A percentile compares a stretch with the other conserved stretches of the same genome.
These are phyloP conservation scores for Diabrotica undecimpunctata DNA, from an alignment of 1,140 invertebrate genomes.

Conservation along the genomic window DNA sequence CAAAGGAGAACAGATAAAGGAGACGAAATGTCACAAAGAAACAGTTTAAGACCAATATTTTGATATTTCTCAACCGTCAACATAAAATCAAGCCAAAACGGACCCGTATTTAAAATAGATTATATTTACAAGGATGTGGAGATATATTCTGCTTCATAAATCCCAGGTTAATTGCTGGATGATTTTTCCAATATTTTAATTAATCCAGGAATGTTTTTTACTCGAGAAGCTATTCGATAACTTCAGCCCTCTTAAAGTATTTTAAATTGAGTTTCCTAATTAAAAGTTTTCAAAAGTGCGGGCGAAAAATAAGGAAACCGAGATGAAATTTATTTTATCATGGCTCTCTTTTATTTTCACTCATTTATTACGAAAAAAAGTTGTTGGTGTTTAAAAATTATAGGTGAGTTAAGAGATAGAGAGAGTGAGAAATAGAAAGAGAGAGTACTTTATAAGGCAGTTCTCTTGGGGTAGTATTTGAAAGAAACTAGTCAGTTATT, in stretches of 20 bases:
- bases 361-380: not conserved
- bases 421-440: too few species aligned
- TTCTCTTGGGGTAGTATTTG: too few species aligned
- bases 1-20: too few species aligned
- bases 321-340: slow-evolving; percentile 15
- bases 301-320: slow-evolving; percentile 27
- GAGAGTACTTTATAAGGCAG: too few species aligned
- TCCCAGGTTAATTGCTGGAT: not conserved
- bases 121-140: too few species aligned
- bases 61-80: too few species aligned
- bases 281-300: slow-evolving; percentile 30
- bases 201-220: slow-evolving; percentile 26
- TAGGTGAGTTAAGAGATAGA: not conserved
- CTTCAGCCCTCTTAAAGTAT: slow-evolving; percentile 28
- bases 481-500: too few species aligned
- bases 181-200: slow-evolving; percentile 19
- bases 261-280: slow-evolving; percentile 34
- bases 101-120: too few species aligned
- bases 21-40: too few species aligned
- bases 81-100: too few species aligned
- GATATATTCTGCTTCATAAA: too few species aligned
- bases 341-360: not conserved
- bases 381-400: not conserved
- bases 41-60: too few species aligned
- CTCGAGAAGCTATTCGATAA: slow-evolving; percentile 23